These are phyloP conservation scores for Rousettus leschenaultii DNA, from an alignment of 2,113 vertebrate species.

Conservation along the genomic window DNA sequence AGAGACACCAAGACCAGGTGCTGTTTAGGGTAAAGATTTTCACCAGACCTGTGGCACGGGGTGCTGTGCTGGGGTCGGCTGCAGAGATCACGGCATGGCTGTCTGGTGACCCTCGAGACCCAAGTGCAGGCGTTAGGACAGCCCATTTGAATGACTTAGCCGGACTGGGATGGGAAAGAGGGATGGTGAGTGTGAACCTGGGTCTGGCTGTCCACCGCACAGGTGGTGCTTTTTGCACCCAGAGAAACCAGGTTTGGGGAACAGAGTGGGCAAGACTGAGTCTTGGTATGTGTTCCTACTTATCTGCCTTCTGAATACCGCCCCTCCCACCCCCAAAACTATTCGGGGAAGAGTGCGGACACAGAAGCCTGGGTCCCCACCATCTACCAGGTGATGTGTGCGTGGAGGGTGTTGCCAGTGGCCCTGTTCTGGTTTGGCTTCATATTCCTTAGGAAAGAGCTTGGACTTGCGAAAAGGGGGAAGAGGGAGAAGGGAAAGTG, in stretches of 20 bases:
- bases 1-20: not conserved
- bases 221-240: not conserved
- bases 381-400: too few species aligned
- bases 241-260: not conserved
- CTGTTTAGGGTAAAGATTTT: not conserved
- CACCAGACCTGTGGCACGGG: not conserved
- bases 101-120: not conserved
- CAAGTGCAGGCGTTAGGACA: not conserved
- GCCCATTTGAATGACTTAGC: not conserved
- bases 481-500: not conserved
- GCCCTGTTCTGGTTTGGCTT: not conserved
- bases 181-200: fast-evolving
- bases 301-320: not conserved
- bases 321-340: not conserved
- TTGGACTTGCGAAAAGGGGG: not conserved
- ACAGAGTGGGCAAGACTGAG: not conserved
- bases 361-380: not conserved
- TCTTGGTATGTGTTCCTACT: not conserved
- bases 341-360: not conserved
- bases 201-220: too few species aligned
- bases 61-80: not conserved
- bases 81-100: not conserved
- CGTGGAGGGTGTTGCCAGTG: not conserved
- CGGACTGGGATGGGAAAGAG: not conserved
- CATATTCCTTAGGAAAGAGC: not conserved